Evolutionary conservation across 2,113 vertebrate genomes (phyloP).

Genomic region (Pundamilia nyererei): DNA sequence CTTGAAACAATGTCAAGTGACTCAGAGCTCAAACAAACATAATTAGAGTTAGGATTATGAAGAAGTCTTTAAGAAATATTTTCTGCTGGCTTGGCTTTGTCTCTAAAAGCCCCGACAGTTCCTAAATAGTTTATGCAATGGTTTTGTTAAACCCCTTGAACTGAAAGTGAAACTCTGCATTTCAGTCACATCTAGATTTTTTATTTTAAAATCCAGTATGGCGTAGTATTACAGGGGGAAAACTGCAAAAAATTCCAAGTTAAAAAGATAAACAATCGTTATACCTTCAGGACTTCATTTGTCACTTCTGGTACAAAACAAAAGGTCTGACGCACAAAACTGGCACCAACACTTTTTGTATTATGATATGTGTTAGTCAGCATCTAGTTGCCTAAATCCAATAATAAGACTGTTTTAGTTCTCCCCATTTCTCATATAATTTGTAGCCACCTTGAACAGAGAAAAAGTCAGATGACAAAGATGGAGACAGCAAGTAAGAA

Average conservation of each 20-base stretch:
- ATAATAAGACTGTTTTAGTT: background rate
- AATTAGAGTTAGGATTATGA: background rate
- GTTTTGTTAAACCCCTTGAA: background rate
- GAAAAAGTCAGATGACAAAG: background rate
- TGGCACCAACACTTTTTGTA: background rate
- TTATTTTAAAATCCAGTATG: background rate
- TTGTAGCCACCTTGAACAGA: background rate
- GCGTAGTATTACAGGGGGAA: accelerated
- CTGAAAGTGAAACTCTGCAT: background rate
- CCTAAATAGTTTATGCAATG: accelerated
- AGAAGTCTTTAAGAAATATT: background rate
- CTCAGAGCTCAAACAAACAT: background rate
- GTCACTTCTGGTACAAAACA: background rate
- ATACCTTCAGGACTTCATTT: accelerated
- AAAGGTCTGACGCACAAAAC: background rate
- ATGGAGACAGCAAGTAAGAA: background rate
- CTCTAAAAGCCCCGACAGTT: background rate
- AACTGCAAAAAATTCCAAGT: background rate
- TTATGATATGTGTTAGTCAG: background rate
- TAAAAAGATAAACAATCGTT: background rate
- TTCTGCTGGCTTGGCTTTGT: background rate
- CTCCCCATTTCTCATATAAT: accelerated
- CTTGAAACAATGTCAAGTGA: background rate
- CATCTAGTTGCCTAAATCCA: background rate
- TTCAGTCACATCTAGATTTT: background rate